Conservation (phyloP, 2,113 vertebrate genomes). For the crab-eating macaque (Macaca fascicularis) region DNA sequence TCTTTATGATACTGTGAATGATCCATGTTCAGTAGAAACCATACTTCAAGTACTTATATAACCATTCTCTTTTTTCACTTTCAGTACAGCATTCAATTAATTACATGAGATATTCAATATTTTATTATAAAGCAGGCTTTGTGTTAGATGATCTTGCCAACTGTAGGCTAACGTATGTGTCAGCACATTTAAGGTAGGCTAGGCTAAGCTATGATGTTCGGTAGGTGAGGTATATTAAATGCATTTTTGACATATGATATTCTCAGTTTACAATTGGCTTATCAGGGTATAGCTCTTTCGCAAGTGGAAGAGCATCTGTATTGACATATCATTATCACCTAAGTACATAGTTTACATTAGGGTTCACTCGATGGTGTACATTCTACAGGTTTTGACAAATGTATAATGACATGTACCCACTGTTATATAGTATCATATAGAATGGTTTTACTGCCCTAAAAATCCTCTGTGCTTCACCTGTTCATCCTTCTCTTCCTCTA, state of each 20-base stretch:
- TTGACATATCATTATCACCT: not conserved
- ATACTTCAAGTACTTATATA: not conserved
- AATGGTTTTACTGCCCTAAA: not conserved
- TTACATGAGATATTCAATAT: not conserved
- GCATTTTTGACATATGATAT: not conserved
- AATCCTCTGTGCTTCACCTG: not conserved
- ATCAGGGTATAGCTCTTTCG: not conserved
- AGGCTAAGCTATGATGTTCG: not conserved
- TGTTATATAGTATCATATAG: not conserved
- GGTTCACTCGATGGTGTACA: not conserved
- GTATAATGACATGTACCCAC: not conserved
- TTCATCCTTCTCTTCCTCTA: too few species aligned
- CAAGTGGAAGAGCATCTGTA: not conserved
- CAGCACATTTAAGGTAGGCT: not conserved
- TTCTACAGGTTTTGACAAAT: not conserved
- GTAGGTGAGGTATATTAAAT: not conserved
- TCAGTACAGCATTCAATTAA: not conserved
- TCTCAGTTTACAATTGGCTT: not conserved
- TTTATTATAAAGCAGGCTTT: not conserved
- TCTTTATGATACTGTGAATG: not conserved
- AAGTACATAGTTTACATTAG: not conserved
- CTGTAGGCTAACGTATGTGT: not conserved
- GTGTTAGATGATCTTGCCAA: not conserved
- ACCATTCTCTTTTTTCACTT: not conserved
- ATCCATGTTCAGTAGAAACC: not conserved